phyloP scores from a whole-genome alignment of 2,797 vertebrate species.

The Podarcis lilfordi region DNA sequence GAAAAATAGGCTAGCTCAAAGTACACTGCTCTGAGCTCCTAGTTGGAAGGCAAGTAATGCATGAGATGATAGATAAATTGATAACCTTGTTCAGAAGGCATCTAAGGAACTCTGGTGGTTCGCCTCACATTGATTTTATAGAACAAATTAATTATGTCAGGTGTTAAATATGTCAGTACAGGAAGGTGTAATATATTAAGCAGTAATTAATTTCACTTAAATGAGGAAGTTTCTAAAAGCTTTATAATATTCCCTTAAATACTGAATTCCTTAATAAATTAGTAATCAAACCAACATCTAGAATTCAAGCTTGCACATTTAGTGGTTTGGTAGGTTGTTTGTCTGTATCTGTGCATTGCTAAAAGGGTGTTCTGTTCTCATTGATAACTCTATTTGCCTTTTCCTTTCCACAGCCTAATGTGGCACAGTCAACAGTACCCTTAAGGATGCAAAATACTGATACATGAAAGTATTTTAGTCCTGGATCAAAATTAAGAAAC shows the following conservation, averaged over 20 bases:
- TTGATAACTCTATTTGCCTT: not conserved
- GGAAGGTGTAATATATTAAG: not conserved
- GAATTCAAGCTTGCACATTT: not conserved
- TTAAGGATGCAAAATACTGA: slow-evolving; percentile 7
- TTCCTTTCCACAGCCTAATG: not conserved
- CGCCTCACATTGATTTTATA: not conserved
- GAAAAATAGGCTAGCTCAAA: not conserved
- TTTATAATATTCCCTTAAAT: not conserved
- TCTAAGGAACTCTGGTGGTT: not conserved
- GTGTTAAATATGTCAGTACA: not conserved
- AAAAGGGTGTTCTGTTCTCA: not conserved
- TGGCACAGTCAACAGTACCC: not conserved
- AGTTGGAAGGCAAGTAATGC: not conserved
- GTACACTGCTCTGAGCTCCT: not conserved
- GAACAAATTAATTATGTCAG: not conserved
- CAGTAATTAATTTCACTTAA: not conserved
- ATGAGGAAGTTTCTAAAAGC: not conserved
- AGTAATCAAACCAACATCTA: not conserved
- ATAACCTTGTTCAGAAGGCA: not conserved
- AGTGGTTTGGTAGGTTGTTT: not conserved
- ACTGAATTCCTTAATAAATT: not conserved
- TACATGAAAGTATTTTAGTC: not conserved
- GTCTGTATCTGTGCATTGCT: not conserved
- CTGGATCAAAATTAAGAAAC: slow-evolving; percentile 5
- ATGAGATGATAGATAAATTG: not conserved